These are phyloP conservation scores for Chlorodrepanis virens DNA, from an alignment of 2,113 vertebrate genomes.

Conservation along the genomic window DNA sequence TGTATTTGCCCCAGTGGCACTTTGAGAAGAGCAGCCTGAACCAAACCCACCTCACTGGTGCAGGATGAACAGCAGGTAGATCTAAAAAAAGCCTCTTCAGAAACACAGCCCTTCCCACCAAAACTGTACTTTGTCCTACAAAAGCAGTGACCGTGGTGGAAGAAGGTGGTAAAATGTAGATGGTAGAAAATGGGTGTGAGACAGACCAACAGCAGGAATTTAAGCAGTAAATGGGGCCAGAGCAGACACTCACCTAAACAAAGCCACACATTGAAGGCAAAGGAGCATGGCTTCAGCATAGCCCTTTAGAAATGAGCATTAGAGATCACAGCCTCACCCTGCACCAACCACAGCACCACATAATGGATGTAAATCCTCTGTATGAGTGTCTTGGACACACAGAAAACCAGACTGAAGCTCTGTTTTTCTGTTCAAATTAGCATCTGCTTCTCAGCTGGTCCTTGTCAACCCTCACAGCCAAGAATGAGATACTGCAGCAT, in stretches of 20 bases:
- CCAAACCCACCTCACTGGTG: neutral
- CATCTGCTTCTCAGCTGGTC: conserved; percentile 11
- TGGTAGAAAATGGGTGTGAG: neutral
- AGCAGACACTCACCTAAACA: neutral
- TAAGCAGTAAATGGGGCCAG: neutral
- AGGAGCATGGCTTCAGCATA: neutral
- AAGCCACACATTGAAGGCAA: neutral
- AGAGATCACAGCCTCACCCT: neutral
- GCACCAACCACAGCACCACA: neutral
- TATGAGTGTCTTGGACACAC: too few species aligned
- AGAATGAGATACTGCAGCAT: neutral
- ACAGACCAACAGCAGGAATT: neutral
- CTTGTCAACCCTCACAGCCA: neutral
- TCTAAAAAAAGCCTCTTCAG: too few species aligned
- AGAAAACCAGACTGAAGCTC: neutral
- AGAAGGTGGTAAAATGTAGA: neutral
- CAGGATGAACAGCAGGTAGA: too few species aligned
- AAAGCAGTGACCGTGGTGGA: accelerated
- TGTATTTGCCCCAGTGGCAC: neutral
- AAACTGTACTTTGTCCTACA: neutral
- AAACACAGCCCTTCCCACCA: neutral
- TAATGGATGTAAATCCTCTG: neutral
- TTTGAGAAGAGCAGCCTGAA: neutral
- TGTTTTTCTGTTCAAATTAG: neutral
- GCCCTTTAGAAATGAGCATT: neutral